Percentiles rank a stretch among this genome's conserved stretches.
These are phyloP conservation scores for Sitophilus oryzae DNA, from an alignment of 1,140 invertebrate species.

Conservation along the genomic window DNA sequence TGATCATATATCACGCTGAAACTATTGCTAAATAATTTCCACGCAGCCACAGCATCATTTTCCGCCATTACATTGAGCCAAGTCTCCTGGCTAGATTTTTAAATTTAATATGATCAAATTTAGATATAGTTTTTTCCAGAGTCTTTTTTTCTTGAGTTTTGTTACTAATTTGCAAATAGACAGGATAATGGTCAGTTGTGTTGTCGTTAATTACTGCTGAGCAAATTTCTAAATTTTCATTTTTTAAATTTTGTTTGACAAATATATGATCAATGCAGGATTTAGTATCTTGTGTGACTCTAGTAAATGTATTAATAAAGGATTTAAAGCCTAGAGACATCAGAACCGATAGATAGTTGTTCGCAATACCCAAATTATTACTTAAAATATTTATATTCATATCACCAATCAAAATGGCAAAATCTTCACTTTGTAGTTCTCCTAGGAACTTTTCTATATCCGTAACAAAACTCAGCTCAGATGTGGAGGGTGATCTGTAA, in stretches of 20 bases:
- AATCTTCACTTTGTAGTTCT: constrained; percentile 1
- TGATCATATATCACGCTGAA: constrained; percentile 7
- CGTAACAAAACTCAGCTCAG: too few relatives aligned
- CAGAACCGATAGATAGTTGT: constrained; percentile 7
- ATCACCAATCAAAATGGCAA: constrained; percentile 2
- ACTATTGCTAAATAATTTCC: constrained; percentile 1
- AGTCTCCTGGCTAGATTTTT: not conserved
- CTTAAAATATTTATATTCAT: constrained; percentile 14
- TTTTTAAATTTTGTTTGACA: constrained; percentile 11
- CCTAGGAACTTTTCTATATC: constrained; percentile 13
- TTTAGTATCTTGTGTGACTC: constrained; percentile 6
- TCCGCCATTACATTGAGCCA: not conserved
- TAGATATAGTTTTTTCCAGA: constrained; percentile 4
- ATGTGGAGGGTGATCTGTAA: constrained; percentile 5
- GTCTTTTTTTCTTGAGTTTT: constrained; percentile 6
- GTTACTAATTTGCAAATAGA: constrained; percentile 6
- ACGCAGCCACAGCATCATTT: not conserved
- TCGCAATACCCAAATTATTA: constrained; percentile 4
- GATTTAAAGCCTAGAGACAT: constrained; percentile 12
- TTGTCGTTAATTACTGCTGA: constrained; percentile 11
- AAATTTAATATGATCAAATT: not conserved
- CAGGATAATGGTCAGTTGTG: constrained; percentile 10
- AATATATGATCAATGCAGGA: too few relatives aligned
- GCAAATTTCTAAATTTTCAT: not conserved
- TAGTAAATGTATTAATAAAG: constrained; percentile 13